Base-by-base conservation (phyloP, 2,113 vertebrate genomes). In the Spilogale gracilis region DNA sequence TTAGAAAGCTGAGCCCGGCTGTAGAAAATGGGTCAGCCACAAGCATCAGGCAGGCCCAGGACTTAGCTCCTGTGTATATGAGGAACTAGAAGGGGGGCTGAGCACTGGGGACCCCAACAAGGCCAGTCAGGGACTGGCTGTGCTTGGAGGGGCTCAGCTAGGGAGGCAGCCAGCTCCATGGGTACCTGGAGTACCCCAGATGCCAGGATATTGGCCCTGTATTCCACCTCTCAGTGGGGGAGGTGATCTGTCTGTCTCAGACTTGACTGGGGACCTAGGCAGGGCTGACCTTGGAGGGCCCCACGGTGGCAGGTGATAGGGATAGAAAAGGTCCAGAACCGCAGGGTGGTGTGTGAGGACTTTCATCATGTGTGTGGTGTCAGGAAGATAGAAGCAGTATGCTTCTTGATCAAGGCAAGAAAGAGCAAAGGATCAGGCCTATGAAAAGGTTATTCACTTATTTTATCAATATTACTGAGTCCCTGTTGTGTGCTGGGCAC, bases 1-100 rank as follows among this genome's bases (percentile, higher is more conserved):
- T 81, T 71, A 84, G 92, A 90, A 94, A 90, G 69, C 92, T 30
- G 87, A 97, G 16, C 20, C 87, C 69, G 81, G 76, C 38, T 85
- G 90, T 48, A 74, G 65, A 84, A 90, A 84, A 21, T 48, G 27
- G 52, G 21, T 94, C 76, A 38, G 63, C 69, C 65, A 54, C 5
- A 61, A 12, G 82, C 67, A 54, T n/a, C 54, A 63, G 81, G 43
- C 5, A 7, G 82, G 38, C 50, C 52, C 8, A 20, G 89, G 71
- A 10, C 52, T 52, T 23, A 27, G 17, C 87, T 90, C 38, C 50
- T 52, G 32, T 78, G 43, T 71, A 0, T 54, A 38, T 30, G 43
- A 79, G 79, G n/a, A 78, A 83, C 17, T 27, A 9, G 74, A 91
- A 50, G 38, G 58, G 61, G 58, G 61, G 18, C 32, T 0, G 56